These are phyloP conservation scores for Spilogale gracilis DNA, from an alignment of 2,113 vertebrate species.

Conservation along the genomic window DNA sequence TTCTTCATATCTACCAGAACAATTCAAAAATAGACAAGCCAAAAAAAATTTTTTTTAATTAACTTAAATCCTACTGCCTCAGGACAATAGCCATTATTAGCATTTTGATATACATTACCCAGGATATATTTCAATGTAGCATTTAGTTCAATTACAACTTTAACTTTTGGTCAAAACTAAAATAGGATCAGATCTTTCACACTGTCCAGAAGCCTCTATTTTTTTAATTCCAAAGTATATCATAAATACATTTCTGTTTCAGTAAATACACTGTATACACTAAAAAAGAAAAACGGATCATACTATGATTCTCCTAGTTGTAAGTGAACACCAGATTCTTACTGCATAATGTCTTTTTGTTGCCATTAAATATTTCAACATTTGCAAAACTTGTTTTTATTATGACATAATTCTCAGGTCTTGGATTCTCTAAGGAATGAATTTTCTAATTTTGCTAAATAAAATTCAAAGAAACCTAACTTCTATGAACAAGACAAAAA, in stretches of 20 bases:
- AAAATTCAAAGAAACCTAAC: constrained; percentile 44
- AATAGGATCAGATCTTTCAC: not conserved
- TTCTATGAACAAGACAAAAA: constrained; percentile 37
- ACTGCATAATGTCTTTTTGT: not conserved
- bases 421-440: not conserved
- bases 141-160: not conserved
- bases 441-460: constrained; percentile 51
- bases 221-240: constrained; percentile 21
- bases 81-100: not conserved
- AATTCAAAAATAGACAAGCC: not conserved
- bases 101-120: not conserved
- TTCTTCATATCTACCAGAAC: not conserved
- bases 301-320: not conserved
- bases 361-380: not conserved
- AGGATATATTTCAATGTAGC: not conserved
- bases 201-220: not conserved
- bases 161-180: constrained; percentile 34
- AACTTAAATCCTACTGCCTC: not conserved
- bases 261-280: not conserved
- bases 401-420: not conserved
- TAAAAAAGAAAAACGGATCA: not conserved
- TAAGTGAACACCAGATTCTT: constrained; percentile 10
- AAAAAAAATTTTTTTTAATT: not conserved
- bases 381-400: constrained; percentile 39
- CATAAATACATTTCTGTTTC: constrained; percentile 14